Percentiles rank a stretch among this genome's conserved stretches.
These are phyloP conservation scores for Brienomyrus brachyistius DNA, from an alignment of 2,113 vertebrate species.

Conservation along the genomic window DNA sequence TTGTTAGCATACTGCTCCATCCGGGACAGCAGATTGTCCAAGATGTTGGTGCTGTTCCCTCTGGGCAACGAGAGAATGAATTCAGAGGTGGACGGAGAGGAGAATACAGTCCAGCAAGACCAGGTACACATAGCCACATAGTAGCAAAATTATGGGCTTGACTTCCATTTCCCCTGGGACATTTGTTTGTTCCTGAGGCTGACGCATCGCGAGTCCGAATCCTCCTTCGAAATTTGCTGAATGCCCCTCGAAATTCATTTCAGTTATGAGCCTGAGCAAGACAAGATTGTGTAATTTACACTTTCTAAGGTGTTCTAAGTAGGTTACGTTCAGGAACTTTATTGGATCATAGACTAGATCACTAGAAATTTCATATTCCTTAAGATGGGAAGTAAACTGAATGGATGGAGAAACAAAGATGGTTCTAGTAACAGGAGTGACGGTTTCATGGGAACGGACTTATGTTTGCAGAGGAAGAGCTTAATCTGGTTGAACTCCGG, in stretches of 20 bases:
- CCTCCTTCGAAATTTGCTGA: not conserved
- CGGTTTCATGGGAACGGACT: constrained; percentile 47
- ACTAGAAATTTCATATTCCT: not conserved
- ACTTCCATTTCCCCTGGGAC: not conserved
- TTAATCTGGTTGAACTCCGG: constrained; percentile 86
- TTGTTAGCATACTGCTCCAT: constrained; percentile 98
- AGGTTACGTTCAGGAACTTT: not conserved
- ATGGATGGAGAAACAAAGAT: not conserved
- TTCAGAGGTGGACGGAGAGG: not conserved
- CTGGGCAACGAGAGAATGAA: constrained; percentile 45
- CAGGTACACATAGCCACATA: not conserved
- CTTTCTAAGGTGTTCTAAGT: not conserved
- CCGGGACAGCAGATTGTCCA: constrained; percentile 84
- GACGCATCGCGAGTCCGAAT: not conserved
- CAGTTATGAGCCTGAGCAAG: not conserved
- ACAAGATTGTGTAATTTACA: not conserved
- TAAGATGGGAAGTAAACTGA: not conserved
- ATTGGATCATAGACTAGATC: not conserved
- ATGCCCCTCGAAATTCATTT: not conserved
- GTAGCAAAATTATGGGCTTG: not conserved
- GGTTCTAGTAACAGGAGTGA: not conserved
- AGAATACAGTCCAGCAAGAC: not conserved
- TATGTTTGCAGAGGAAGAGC: constrained; percentile 76
- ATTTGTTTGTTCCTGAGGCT: not conserved
- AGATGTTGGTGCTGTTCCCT: constrained; percentile 81